A percentile compares a stretch with the other conserved stretches of the same genome.
phyloP scores from a whole-genome alignment of 1,140 invertebrate genomes.

The Zaprionus taronus region DNA sequence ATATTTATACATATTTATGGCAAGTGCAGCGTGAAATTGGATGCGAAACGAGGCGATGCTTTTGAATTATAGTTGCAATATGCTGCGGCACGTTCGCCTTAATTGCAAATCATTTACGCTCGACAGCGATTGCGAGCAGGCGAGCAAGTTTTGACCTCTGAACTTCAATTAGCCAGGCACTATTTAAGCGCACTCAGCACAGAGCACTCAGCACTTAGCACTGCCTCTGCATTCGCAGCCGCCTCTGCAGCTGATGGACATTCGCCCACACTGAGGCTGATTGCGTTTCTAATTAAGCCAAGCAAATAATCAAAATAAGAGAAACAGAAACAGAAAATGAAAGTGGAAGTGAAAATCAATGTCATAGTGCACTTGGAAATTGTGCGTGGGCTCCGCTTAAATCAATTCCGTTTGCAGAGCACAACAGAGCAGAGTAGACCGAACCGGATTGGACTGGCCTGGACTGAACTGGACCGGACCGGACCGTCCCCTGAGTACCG shows the following conservation, averaged over 20 bases:
- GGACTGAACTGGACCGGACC: not conserved
- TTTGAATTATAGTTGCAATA: not conserved
- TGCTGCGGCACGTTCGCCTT: not conserved
- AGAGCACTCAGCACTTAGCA: not conserved
- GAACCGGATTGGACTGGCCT: not conserved
- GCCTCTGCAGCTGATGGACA: not conserved
- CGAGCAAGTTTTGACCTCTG: constrained; percentile 24
- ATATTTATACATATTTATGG: constrained; percentile 6
- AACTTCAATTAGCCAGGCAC: constrained; percentile 15
- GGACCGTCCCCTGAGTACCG: not conserved
- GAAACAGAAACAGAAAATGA: not conserved
- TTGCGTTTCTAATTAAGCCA: constrained; percentile 64
- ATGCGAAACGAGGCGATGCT: not conserved
- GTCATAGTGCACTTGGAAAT: constrained; percentile 31
- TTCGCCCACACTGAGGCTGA: constrained; percentile 2
- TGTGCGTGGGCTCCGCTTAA: constrained; percentile 16
- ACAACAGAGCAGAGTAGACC: not conserved
- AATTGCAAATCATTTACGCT: not conserved
- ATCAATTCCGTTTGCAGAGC: constrained; percentile 1
- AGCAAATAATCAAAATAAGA: constrained; percentile 34
- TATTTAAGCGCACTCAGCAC: not conserved
- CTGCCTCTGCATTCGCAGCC: not conserved
- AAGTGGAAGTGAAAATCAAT: constrained; percentile 40
- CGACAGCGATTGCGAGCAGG: not conserved
- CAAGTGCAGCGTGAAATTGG: constrained; percentile 20